A percentile compares a stretch with the other conserved stretches of the same genome.
Conservation (phyloP, 1,140 invertebrate species). For the Camponotus floridanus region DNA sequence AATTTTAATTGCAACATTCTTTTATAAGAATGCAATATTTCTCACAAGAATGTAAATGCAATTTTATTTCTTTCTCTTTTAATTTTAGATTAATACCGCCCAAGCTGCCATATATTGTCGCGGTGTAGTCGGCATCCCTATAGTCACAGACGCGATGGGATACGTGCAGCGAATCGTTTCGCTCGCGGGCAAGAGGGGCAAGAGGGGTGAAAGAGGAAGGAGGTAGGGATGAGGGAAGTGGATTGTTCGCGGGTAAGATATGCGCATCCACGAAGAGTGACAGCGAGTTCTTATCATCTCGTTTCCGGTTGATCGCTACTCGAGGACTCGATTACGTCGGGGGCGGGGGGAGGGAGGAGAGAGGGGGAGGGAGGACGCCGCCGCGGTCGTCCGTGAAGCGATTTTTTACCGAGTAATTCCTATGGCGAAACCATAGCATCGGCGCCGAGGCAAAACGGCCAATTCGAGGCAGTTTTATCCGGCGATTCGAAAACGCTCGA, state of each 20-base stretch:
- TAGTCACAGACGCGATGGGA: not conserved
- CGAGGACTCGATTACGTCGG: slow-evolving; percentile 56
- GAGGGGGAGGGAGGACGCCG: not conserved
- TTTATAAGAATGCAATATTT: no score
- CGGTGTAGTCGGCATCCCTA: not conserved
- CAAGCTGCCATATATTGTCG: not conserved
- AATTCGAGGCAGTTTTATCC: slow-evolving; percentile 61
- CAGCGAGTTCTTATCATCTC: slow-evolving; percentile 45
- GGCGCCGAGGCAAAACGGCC: slow-evolving; percentile 49
- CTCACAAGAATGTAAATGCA: not conserved
- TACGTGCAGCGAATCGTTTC: not conserved
- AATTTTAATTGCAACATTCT: no score
- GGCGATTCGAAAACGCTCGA: slow-evolving; percentile 58
- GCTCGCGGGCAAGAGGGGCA: not conserved
- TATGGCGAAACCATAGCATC: slow-evolving; percentile 52
- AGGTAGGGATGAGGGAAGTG: not conserved
- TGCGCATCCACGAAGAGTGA: slow-evolving; percentile 24
- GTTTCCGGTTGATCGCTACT: slow-evolving; percentile 57
- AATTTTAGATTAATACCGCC: not conserved
- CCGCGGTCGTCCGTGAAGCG: slow-evolving; percentile 49
- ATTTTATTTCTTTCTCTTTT: not conserved
- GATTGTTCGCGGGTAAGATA: slow-evolving; percentile 21
- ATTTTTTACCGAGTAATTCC: slow-evolving; percentile 58
- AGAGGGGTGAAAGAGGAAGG: not conserved
- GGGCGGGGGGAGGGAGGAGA: not conserved